These are phyloP conservation scores for Euschistus heros DNA, from an alignment of 1,140 invertebrate genomes.

Conservation along the genomic window DNA sequence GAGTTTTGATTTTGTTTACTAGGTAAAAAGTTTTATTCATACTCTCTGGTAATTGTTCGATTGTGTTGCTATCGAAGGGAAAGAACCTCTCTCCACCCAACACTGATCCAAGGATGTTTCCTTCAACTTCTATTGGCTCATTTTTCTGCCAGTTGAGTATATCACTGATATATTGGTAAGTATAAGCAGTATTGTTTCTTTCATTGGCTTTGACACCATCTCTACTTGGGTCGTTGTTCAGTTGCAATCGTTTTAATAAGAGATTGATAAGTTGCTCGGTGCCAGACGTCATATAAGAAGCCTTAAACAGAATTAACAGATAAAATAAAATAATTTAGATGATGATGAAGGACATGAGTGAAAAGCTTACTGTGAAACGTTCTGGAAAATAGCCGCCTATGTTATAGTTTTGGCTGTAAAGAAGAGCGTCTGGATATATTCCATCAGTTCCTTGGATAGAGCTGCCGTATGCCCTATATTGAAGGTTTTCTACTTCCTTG, in stretches of 20 bases:
- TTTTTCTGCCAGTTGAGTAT: conserved; percentile 32
- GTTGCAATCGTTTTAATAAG: background rate
- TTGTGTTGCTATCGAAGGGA: conserved; percentile 43
- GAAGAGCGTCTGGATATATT: too few relatives aligned
- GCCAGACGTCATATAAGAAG: background rate
- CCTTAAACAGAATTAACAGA: background rate
- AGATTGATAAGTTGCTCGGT: background rate
- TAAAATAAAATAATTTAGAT: background rate
- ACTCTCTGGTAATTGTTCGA: conserved; percentile 33
- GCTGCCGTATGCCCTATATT: conserved; percentile 26
- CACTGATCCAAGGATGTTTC: conserved; percentile 38
- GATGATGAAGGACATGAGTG: background rate
- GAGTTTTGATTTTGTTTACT: too few relatives aligned
- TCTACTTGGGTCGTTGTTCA: background rate
- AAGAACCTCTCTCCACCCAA: conserved; percentile 38
- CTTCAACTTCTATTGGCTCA: conserved; percentile 43
- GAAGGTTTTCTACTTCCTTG: conserved; percentile 35
- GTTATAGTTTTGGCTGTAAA: background rate
- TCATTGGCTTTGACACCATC: background rate
- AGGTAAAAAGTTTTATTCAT: background rate
- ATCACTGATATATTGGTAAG: too few relatives aligned
- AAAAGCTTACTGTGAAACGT: background rate
- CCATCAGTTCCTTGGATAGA: too few relatives aligned
- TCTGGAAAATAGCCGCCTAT: background rate
- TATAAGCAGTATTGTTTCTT: too few relatives aligned